phyloP scores from a whole-genome alignment of 2,797 vertebrate species.

The Oryzias sinensis region DNA sequence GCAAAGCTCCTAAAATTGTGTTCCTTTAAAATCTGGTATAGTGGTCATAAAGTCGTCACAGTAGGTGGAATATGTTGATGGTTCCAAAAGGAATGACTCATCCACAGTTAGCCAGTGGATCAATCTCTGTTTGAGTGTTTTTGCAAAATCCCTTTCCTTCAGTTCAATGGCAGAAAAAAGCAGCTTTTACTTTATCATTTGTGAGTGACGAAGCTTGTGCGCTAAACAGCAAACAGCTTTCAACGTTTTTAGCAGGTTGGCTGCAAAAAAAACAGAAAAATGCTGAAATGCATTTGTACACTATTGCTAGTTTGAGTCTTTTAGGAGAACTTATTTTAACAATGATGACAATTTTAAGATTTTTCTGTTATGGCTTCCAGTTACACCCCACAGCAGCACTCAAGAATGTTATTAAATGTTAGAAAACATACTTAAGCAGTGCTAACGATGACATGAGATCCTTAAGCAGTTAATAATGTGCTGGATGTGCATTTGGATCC shows the following conservation, averaged over 20 bases:
- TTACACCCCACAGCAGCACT: neutral
- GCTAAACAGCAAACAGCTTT: constrained; percentile 38
- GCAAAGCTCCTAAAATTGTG: constrained; percentile 56
- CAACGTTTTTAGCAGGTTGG: constrained; percentile 35
- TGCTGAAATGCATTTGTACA: constrained; percentile 22
- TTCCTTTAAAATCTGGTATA: constrained; percentile 54
- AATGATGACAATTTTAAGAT: constrained; percentile 12
- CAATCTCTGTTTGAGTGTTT: constrained; percentile 67
- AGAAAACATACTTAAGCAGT: neutral
- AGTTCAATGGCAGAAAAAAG: constrained; percentile 47
- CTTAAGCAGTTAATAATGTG: no score
- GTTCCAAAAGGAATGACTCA: constrained; percentile 60
- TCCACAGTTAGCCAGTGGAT: constrained; percentile 50
- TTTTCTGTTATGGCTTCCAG: constrained; percentile 5
- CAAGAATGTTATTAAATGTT: constrained; percentile 1
- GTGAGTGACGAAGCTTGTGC: constrained; percentile 42
- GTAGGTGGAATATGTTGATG: constrained; percentile 64
- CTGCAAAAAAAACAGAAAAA: constrained; percentile 25
- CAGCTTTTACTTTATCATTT: constrained; percentile 54
- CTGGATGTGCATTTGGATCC: no score
- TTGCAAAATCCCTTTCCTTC: constrained; percentile 55
- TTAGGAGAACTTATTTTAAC: constrained; percentile 17
- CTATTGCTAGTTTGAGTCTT: constrained; percentile 29
- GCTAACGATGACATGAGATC: no score
- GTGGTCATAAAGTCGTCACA: constrained; percentile 70